These are phyloP conservation scores for Mamestra brassicae DNA, from an alignment of 2,888 invertebrate species.

Conservation along the genomic window DNA sequence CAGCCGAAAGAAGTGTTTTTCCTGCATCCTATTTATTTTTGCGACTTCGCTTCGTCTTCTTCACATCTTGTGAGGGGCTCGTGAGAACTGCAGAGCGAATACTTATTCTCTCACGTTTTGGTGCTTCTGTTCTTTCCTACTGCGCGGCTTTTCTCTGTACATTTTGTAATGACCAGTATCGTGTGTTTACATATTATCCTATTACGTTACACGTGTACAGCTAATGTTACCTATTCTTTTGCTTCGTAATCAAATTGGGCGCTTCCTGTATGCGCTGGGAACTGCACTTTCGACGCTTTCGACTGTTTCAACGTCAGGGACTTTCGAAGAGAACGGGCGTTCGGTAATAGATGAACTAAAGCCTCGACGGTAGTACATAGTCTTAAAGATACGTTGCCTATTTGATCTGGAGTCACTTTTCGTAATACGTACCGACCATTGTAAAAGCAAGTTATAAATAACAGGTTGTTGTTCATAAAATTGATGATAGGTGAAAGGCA, in stretches of 20 bases:
- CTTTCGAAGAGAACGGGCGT: slow-evolving; percentile 48
- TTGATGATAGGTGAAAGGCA: too few species aligned
- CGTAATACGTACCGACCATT: not conserved
- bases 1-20: not conserved
- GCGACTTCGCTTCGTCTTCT: too few species aligned
- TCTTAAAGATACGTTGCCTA: not conserved
- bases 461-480: not conserved
- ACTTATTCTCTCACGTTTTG: not conserved
- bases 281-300: slow-evolving; percentile 30
- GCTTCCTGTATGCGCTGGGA: slow-evolving; percentile 53
- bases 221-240: slow-evolving; percentile 58
- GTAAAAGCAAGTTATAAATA: not conserved
- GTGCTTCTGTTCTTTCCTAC: not conserved
- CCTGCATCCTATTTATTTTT: too few species aligned
- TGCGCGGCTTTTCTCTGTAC: not conserved
- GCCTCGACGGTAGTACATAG: not conserved
- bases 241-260: slow-evolving; percentile 53
- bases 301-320: not conserved
- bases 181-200: slow-evolving; percentile 59
- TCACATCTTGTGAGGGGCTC: too few species aligned
- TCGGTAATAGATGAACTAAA: not conserved
- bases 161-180: slow-evolving; percentile 38
- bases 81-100: not conserved
- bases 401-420: not conserved
- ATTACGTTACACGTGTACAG: slow-evolving; percentile 52